phyloP scores from a whole-genome alignment of 2,113 vertebrate genomes.

The Perca schrenkii region DNA sequence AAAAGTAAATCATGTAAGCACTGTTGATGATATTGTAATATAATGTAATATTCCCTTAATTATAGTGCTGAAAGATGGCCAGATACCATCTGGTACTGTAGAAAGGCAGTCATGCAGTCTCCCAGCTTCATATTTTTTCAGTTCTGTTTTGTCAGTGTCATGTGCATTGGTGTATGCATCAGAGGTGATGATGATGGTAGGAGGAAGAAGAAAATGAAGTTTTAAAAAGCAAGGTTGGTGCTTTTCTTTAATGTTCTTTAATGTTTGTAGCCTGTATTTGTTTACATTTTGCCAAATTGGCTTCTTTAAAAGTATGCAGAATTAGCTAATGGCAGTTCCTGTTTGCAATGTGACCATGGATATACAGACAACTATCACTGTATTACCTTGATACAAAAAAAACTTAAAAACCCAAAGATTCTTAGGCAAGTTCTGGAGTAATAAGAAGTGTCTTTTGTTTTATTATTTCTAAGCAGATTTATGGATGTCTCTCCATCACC shows the following conservation, averaged over 20 bases:
- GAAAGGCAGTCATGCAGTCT: neutral
- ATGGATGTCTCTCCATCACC: neutral
- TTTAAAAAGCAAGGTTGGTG: neutral
- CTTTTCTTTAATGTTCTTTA: neutral
- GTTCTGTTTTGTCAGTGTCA: neutral
- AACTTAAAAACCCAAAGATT: neutral
- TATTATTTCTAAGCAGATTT: neutral
- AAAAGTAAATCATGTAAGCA: neutral
- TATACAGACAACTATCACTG: neutral
- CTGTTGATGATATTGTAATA: conserved; percentile 10
- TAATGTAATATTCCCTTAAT: conserved; percentile 15
- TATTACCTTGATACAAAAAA: neutral
- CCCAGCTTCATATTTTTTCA: neutral
- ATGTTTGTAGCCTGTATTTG: no score
- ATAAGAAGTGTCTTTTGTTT: neutral
- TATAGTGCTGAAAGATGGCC: neutral
- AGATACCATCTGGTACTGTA: neutral
- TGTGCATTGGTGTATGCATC: neutral
- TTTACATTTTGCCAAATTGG: neutral
- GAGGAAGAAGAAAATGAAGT: neutral
- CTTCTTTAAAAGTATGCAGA: neutral
- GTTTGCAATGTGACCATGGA: neutral
- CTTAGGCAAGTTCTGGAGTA: neutral
- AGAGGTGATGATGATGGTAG: neutral
- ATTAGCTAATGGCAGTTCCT: neutral